Evolutionary conservation across 2,797 vertebrate species (phyloP), one percentile per base, ranked within the genome.

Genomic region (Diceros bicornis): DNA sequence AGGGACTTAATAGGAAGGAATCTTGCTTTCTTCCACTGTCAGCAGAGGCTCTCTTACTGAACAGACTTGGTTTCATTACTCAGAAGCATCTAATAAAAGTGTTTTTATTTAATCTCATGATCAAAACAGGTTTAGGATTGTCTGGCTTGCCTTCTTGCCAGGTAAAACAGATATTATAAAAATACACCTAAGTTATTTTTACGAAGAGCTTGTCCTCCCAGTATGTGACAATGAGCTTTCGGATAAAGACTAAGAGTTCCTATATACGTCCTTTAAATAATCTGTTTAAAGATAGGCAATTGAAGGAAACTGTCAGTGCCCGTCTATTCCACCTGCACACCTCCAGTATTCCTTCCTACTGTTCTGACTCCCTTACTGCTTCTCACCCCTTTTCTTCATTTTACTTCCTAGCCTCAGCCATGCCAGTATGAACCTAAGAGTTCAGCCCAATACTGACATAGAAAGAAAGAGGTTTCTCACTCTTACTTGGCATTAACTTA

Each of bases 31-130:
- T 27, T 23, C 16, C 52, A 61, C 79, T 20, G 21, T 64, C 44
- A 61, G 59, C 52, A 93, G 25, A 18, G 7, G 5, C 52, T 79
- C 66, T 68, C 84, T 74, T 50, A 52, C 34, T 84, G 75, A 69
- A 69, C 14, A 71, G 29, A 71, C 21, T 2, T 41, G 17, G 37
- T 4, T 44, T 92, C 81, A 64, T 21, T 37, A 77, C 2, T 92
- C 27, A 85, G 44, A 85, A 77, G 29, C 32, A 81, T 66, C 29
- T 55, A 61, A 72, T 17, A 74, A 29, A 84, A 59, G 23, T 32
- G 18, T 69, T 88, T 88, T 66, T 79, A 83, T n/a, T 86, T 81
- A 92, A 89, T 78, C 37, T 91, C 77, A 78, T 55, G n/a, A 88
- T 64, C 89, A 62, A 77, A 94, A 93, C 66, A 88, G n/a, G 61